These are phyloP conservation scores for Eupithecia vulgata DNA, from an alignment of 2,888 invertebrate genomes.

Conservation along the genomic window DNA sequence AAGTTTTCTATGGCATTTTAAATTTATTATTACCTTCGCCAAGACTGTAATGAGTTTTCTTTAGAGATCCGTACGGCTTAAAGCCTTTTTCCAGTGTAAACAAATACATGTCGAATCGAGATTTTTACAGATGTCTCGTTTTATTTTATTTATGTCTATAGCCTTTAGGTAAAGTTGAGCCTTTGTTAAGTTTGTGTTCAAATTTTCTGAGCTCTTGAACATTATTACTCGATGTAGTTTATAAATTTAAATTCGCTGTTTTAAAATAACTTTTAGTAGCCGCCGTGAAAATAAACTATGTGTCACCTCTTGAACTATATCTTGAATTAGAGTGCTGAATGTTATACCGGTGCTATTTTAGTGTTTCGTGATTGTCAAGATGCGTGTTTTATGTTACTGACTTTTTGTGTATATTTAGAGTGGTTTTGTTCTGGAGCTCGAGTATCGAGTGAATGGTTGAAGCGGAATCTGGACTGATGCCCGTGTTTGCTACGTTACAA, in stretches of 20 bases:
- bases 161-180: constrained; percentile 60
- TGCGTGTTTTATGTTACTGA: constrained; percentile 20
- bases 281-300: constrained; percentile 21
- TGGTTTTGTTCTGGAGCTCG: constrained; percentile 62
- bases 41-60: constrained; percentile 63
- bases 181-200: constrained; percentile 65
- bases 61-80: constrained; percentile 57
- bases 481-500: constrained; percentile 62
- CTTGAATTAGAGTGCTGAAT: constrained; percentile 13
- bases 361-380: constrained; percentile 20
- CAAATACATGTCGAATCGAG: constrained; percentile 49
- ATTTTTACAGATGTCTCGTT: constrained; percentile 50
- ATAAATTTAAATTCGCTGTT: constrained; percentile 30
- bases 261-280: constrained; percentile 31
- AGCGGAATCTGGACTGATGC: constrained; percentile 65
- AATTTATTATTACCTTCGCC: constrained; percentile 58
- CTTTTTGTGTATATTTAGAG: constrained; percentile 35
- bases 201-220: constrained; percentile 62
- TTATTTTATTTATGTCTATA: constrained; percentile 53
- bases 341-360: constrained; percentile 22
- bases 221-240: constrained; percentile 47
- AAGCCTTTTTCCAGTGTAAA: constrained; percentile 55
- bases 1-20: constrained; percentile 59
- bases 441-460: constrained; percentile 61
- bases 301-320: constrained; percentile 28